Conservation (phyloP, 1,140 invertebrate genomes). For the Dendrolimus punctatus region DNA sequence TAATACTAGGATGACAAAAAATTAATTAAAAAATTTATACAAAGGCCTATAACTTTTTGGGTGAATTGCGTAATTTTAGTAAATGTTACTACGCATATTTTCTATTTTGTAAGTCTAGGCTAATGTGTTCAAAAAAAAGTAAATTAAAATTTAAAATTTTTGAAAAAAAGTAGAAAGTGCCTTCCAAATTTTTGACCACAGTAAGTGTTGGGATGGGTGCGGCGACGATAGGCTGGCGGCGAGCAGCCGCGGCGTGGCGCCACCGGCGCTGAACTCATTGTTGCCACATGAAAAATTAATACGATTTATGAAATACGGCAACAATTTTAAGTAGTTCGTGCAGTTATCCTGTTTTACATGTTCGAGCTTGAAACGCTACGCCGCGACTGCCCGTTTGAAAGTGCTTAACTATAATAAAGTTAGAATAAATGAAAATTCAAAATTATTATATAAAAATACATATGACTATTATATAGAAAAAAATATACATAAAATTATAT, state of each 20-base stretch:
- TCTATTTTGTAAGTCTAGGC: slow-evolving; percentile 71
- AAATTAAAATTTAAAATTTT: slow-evolving; percentile 63
- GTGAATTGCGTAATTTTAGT: slow-evolving; percentile 68
- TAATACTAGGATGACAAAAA: slow-evolving; percentile 51
- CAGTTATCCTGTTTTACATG: too few species aligned
- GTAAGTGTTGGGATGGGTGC: slow-evolving; percentile 65
- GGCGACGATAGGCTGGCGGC: slow-evolving; percentile 46
- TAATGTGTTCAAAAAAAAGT: slow-evolving; percentile 67
- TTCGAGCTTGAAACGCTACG: neutral
- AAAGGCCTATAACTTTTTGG: slow-evolving; percentile 67
- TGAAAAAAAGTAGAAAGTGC: slow-evolving; percentile 67
- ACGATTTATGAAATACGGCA: too few species aligned
- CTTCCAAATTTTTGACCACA: slow-evolving; percentile 71
- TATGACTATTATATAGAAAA: slow-evolving; percentile 68
- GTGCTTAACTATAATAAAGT: slow-evolving; percentile 62
- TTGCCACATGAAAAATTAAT: neutral
- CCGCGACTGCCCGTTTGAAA: slow-evolving; percentile 24
- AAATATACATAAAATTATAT: slow-evolving; percentile 70
- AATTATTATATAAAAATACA: slow-evolving; percentile 70
- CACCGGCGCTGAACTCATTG: neutral
- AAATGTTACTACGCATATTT: slow-evolving; percentile 71
- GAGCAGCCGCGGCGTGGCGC: slow-evolving; percentile 21
- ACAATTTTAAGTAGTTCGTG: too few species aligned
- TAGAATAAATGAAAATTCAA: slow-evolving; percentile 67
- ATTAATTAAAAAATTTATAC: slow-evolving; percentile 52